Conservation (phyloP, 1,140 invertebrate genomes). For the Homalodisca vitripennis region DNA sequence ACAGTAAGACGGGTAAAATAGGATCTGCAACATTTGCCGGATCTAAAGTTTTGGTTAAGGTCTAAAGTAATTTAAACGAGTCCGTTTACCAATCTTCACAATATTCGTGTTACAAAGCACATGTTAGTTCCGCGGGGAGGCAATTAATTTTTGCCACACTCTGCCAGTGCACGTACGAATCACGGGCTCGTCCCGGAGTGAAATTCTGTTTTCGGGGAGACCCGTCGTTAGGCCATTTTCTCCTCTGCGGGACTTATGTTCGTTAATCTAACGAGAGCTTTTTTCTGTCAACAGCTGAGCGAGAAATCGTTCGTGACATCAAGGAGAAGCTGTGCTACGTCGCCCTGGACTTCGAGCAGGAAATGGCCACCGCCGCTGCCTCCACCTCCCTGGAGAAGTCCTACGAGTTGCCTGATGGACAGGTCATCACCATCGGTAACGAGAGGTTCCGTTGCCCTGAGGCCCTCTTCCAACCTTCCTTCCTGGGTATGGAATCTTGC, state of each 20-base stretch:
- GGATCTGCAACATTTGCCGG: no score
- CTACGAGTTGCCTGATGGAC: constrained; percentile 75
- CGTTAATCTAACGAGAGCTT: constrained; percentile 17
- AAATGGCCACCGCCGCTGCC: constrained; percentile 82
- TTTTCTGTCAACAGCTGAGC: constrained; percentile 69
- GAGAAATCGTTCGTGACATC: constrained; percentile 95
- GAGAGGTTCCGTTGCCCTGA: constrained; percentile 86
- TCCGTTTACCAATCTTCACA: not conserved
- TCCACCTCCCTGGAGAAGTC: constrained; percentile 78
- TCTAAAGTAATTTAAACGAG: no score
- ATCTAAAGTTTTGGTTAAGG: no score
- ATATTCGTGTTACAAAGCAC: not conserved
- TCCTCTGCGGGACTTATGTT: not conserved
- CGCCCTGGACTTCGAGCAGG: constrained; percentile 78
- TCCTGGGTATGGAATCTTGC: constrained; percentile 79
- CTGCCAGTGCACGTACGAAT: no score
- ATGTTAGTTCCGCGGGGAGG: not conserved
- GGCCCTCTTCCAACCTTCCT: constrained; percentile 80
- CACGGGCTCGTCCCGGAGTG: no score
- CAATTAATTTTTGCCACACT: not conserved
- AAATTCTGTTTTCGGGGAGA: no score
- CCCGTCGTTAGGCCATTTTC: not conserved
- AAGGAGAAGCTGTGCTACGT: constrained; percentile 92
- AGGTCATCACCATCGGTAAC: constrained; percentile 85
- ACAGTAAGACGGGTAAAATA: no score